Base-by-base conservation (phyloP, 53 echinoderm and acorn worm genomes). In the Actinopyga echinites region DNA sequence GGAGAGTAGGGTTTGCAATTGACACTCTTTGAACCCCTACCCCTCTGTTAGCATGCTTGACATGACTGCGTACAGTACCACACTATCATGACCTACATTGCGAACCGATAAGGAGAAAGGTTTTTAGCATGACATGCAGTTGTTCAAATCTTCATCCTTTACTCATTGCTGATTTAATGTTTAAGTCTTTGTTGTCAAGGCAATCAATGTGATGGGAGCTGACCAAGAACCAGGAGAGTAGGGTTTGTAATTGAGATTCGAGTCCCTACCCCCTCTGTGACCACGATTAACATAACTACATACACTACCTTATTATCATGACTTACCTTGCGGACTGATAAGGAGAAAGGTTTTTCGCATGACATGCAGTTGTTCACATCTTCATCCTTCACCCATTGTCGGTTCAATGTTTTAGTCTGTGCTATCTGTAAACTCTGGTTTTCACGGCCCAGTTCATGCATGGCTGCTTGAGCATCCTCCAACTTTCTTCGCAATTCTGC, bases 371-470 rank as follows among this genome's bases (percentile, higher is more conserved):
- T 87, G 56, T 90, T 84, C 36, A 91, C 89, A 62, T 95, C 92
- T 22, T 88, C 86, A 31, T 99, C 99, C 43, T 92, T 88, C 4
- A 90, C 75, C 99, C 99, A 99, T 40, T 92, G 92, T 20, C 99
- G 79, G 22, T 85, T 75, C 85, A 80, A 75, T 24, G 88, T 89
- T 57, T 90, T 92, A 32, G 90, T 91, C 79, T 94, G 94, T 5
- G 88, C 88, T 40, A 99, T 99, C 75, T 99, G 99, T 44, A 99
- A 84, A 29, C 85, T 92, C 85, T 99, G 99, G 57, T 96, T 96
- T 80, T 99, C 99, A 11, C 99, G 88, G 28, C 99, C 99, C 0
- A 99, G 89, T 62, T 99, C 99, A 52, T 99, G 99, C 94, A 99
- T 99, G 8, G 94, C 99, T 1, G 99, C 99, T 38, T 92, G 92